These are phyloP conservation scores for Alethe castanea DNA, from an alignment of 2,113 vertebrate genomes.

Conservation along the genomic window DNA sequence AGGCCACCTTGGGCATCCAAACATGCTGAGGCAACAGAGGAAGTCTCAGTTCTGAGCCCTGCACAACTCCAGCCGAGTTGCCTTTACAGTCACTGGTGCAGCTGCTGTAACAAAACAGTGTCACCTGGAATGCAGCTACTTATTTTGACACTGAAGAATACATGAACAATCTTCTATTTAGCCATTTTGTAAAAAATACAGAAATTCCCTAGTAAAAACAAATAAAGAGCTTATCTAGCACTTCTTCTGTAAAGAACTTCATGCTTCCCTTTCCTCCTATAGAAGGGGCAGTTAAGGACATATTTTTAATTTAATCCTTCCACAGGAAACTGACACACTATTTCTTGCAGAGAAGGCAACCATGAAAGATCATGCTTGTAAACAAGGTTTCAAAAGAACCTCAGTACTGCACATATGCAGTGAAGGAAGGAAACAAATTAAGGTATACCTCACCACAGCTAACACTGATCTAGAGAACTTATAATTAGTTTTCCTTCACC, in stretches of 20 bases:
- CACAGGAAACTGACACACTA: neutral
- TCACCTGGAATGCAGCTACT: neutral
- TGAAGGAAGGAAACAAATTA: neutral
- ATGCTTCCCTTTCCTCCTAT: neutral
- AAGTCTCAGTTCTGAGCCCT: neutral
- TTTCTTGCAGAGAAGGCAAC: neutral
- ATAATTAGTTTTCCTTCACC: neutral
- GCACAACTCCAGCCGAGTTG: neutral
- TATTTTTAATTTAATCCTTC: neutral
- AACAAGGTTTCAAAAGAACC: neutral
- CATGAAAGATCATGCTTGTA: neutral
- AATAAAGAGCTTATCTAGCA: neutral
- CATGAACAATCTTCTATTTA: neutral
- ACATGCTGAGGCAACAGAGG: accelerated
- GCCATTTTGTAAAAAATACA: neutral
- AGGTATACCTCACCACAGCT: neutral
- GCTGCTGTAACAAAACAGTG: neutral
- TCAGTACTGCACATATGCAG: neutral
- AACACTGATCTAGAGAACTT: neutral
- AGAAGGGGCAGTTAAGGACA: neutral
- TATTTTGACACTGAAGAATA: neutral
- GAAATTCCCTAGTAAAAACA: neutral
- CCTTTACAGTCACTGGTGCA: neutral
- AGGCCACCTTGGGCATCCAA: neutral
- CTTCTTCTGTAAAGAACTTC: neutral